Percentiles rank a stretch among this genome's conserved stretches.
Conservation (phyloP, 2,888 invertebrate genomes). For the Aquatica leii region DNA sequence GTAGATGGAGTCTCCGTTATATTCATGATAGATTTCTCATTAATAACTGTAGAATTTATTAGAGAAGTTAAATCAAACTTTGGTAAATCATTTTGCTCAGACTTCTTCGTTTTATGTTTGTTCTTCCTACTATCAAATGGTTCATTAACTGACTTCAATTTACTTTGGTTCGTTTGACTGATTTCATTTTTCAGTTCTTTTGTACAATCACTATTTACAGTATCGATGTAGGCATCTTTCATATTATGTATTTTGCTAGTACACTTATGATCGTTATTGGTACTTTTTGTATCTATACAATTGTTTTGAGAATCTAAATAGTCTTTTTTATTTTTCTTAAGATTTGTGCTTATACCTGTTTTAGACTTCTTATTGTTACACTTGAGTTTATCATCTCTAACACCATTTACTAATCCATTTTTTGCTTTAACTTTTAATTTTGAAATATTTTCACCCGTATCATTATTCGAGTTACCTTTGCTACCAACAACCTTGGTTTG, state of each 20-base stretch:
- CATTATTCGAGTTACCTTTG: constrained; percentile 15
- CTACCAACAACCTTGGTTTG: constrained; percentile 6
- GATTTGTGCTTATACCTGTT: constrained; percentile 15
- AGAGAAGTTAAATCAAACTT: constrained; percentile 42
- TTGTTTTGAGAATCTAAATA: constrained; percentile 7
- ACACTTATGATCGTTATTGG: constrained; percentile 4
- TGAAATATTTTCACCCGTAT: constrained; percentile 14
- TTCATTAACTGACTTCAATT: constrained; percentile 22
- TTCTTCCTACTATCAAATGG: constrained; percentile 34
- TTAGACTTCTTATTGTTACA: constrained; percentile 34
- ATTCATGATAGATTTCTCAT: constrained; percentile 23
- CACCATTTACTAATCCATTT: constrained; percentile 49
- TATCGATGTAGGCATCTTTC: not conserved
- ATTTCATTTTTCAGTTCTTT: constrained; percentile 14
- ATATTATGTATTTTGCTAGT: constrained; percentile 2
- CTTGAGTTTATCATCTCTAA: constrained; percentile 31
- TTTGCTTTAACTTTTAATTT: constrained; percentile 35
- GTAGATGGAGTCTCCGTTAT: constrained; percentile 37
- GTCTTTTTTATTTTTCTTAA: constrained; percentile 18
- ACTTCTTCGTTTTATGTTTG: constrained; percentile 44
- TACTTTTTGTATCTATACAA: constrained; percentile 10
- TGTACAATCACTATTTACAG: constrained; percentile 4
- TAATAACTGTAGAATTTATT: constrained; percentile 35
- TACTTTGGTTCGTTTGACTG: constrained; percentile 24
- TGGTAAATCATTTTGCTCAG: constrained; percentile 28